Conservation (phyloP, 2,888 invertebrate genomes). For the Torymus texanus region DNA sequence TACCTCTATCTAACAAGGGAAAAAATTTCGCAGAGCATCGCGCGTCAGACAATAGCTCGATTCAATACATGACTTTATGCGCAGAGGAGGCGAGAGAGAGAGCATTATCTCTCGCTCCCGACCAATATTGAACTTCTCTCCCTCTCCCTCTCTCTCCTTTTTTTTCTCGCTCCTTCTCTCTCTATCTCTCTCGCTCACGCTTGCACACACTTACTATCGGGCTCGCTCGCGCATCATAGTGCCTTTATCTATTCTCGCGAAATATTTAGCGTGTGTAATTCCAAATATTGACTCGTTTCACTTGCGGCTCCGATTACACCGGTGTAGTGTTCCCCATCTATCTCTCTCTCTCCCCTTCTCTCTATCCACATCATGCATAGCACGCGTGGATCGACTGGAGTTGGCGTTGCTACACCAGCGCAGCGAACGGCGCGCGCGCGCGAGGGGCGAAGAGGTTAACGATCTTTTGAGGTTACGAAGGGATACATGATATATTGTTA, state of each 20-base stretch:
- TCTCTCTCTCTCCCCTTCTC: too few species aligned
- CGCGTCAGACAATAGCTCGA: too few species aligned
- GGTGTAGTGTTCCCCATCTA: too few species aligned
- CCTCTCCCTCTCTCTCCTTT: too few species aligned
- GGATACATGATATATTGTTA: too few species aligned
- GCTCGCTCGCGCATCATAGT: neutral
- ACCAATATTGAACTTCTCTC: too few species aligned
- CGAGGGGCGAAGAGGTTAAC: slow-evolving; percentile 23
- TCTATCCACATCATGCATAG: neutral
- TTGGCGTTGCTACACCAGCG: neutral
- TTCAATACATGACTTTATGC: too few species aligned
- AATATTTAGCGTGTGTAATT: slow-evolving; percentile 39
- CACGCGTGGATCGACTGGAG: neutral
- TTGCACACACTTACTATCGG: neutral
- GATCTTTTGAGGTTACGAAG: slow-evolving; percentile 27
- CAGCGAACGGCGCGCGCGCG: neutral
- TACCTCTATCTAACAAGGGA: too few species aligned
- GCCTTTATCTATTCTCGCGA: neutral
- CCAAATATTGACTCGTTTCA: slow-evolving; percentile 52
- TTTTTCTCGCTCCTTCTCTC: too few species aligned
- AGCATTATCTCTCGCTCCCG: too few species aligned
- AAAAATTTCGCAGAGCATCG: too few species aligned
- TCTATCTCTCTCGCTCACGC: neutral
- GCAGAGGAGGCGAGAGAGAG: too few species aligned
- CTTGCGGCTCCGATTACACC: slow-evolving; percentile 14